Evolutionary conservation across 2,113 vertebrate genomes (phyloP).

Genomic region (Chloebia gouldiae): DNA sequence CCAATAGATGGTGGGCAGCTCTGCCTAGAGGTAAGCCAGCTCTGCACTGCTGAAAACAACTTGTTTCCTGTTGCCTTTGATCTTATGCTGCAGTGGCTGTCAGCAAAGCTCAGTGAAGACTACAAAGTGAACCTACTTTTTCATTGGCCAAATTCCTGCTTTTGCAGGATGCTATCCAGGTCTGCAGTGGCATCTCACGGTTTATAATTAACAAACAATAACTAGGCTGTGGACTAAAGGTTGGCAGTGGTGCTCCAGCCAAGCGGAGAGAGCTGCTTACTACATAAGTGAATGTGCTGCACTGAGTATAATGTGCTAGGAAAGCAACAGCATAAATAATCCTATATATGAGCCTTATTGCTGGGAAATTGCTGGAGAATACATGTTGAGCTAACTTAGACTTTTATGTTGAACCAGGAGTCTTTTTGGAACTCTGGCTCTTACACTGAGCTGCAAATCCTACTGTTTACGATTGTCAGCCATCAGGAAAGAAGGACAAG

Average conservation of each 20-base stretch:
- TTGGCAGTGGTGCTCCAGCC: neutral
- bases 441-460: neutral
- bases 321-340: neutral
- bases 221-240: neutral
- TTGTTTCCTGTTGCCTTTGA: conserved; percentile 20
- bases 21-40: neutral
- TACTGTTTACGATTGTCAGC: neutral
- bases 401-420: neutral
- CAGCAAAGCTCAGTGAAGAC: conserved; percentile 11
- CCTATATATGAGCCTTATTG: neutral
- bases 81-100: neutral
- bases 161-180: neutral
- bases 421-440: neutral
- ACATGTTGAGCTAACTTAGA: neutral
- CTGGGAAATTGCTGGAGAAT: neutral
- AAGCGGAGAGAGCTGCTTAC: neutral
- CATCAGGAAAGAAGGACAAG: neutral
- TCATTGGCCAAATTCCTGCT: conserved; percentile 4
- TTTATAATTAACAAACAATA: conserved; percentile 50
- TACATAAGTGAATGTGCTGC: neutral
- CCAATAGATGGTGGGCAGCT: neutral
- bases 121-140: neutral
- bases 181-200: neutral
- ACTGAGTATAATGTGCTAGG: neutral
- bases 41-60: neutral